Conservation (phyloP, 2,113 vertebrate genomes). For the Tautogolabrus adspersus region DNA sequence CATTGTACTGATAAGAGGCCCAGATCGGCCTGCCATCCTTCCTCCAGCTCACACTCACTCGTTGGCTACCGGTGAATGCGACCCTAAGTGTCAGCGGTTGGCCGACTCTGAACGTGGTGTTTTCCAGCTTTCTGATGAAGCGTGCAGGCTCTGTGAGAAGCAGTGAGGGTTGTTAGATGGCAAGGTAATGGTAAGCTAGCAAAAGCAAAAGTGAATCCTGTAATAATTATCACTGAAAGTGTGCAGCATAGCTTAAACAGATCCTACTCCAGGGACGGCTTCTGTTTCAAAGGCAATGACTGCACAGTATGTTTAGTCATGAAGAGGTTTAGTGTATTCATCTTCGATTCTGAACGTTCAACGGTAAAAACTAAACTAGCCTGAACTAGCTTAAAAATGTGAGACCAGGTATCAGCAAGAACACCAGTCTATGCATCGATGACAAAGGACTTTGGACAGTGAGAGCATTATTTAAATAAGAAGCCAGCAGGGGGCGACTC, state of each 20-base stretch:
- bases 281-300: neutral
- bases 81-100: conserved; percentile 57
- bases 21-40: conserved; percentile 88
- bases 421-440: no score
- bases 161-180: conserved; percentile 22
- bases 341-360: no score
- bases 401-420: no score
- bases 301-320: neutral
- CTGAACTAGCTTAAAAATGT: no score
- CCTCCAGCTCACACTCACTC: conserved; percentile 86
- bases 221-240: neutral
- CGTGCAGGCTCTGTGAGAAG: conserved; percentile 51
- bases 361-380: no score
- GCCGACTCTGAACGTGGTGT: conserved; percentile 64
- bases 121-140: conserved; percentile 85
- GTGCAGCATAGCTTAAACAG: no score
- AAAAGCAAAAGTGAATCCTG: neutral
- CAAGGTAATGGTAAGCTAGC: conserved; percentile 6
- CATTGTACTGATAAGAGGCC: conserved; percentile 77
- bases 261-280: neutral
- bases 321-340: no score
- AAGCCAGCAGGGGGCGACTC: no score
- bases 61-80: conserved; percentile 82
- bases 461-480: no score
- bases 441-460: no score